A percentile compares a stretch with the other conserved stretches of the same genome.
Conservation (phyloP, 2,888 invertebrate species). For the Meteorus colon region DNA sequence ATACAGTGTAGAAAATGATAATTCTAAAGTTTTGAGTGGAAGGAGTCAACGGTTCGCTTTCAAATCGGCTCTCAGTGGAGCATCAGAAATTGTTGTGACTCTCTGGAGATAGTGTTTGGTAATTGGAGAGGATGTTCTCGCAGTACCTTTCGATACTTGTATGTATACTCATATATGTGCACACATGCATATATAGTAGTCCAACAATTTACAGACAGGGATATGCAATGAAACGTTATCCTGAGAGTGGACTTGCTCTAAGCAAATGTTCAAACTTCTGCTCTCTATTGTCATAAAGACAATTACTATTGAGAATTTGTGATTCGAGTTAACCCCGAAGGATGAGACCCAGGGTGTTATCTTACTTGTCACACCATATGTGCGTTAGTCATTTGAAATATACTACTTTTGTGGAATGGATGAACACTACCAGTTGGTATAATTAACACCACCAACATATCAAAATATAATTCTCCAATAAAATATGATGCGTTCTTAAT, state of each 20-base stretch:
- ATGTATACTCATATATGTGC: neutral
- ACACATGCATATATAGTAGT: neutral
- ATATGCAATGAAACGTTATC: constrained; percentile 21
- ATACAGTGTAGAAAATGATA: neutral
- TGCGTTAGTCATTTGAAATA: neutral
- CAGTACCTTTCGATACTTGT: constrained; percentile 14
- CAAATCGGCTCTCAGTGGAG: constrained; percentile 10
- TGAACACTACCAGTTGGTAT: too few species aligned
- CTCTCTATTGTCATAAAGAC: constrained; percentile 55
- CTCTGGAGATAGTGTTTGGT: constrained; percentile 25
- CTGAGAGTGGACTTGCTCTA: neutral
- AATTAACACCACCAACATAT: neutral
- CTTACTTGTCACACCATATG: constrained; percentile 8
- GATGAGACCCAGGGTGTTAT: constrained; percentile 1
- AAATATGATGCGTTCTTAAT: neutral
- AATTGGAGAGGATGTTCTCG: constrained; percentile 23
- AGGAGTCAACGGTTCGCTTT: constrained; percentile 15
- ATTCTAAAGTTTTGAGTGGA: constrained; percentile 7
- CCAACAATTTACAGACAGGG: neutral
- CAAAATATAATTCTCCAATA: neutral
- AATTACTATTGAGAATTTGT: constrained; percentile 53
- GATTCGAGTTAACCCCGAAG: constrained; percentile 13
- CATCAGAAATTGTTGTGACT: constrained; percentile 10
- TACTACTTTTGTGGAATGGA: too few species aligned
- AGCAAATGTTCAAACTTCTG: constrained; percentile 32